These are phyloP conservation scores for Augochlorella aurata DNA, from an alignment of 2,888 invertebrate genomes.

Conservation along the genomic window DNA sequence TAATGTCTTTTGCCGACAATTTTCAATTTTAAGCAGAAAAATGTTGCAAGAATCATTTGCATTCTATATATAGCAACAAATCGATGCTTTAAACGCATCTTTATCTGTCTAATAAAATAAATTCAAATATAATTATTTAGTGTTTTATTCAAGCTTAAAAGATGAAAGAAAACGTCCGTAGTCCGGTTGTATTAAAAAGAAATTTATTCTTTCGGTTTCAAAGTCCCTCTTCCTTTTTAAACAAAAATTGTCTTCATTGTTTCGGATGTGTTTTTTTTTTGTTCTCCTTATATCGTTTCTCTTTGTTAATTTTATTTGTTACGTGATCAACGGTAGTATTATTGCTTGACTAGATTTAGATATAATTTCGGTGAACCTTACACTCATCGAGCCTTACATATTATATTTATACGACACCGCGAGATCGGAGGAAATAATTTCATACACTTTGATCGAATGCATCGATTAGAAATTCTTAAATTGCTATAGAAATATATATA, in stretches of 20 bases:
- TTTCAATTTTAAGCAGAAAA: too few species aligned
- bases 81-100: too few species aligned
- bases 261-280: not conserved
- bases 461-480: constrained; percentile 1
- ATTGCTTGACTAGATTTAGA: constrained; percentile 16
- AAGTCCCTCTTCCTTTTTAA: not conserved
- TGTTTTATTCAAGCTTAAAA: not conserved
- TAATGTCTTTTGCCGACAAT: too few species aligned
- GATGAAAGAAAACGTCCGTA: not conserved
- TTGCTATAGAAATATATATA: constrained; percentile 7
- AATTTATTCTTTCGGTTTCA: constrained; percentile 5
- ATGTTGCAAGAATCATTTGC: too few species aligned
- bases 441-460: not conserved
- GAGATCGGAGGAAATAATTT: constrained; percentile 13
- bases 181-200: constrained; percentile 3
- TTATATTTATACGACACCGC: constrained; percentile 5
- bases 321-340: not conserved
- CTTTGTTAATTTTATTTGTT: constrained; percentile 18
- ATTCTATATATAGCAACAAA: too few species aligned
- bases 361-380: constrained; percentile 21
- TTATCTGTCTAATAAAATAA: too few species aligned
- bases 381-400: constrained; percentile 15
- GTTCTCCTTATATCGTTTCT: not conserved
- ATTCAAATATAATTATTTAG: too few species aligned
- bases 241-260: not conserved